Evolutionary conservation across 2,113 vertebrate species (phyloP).

Genomic region (Cardinalis cardinalis): DNA sequence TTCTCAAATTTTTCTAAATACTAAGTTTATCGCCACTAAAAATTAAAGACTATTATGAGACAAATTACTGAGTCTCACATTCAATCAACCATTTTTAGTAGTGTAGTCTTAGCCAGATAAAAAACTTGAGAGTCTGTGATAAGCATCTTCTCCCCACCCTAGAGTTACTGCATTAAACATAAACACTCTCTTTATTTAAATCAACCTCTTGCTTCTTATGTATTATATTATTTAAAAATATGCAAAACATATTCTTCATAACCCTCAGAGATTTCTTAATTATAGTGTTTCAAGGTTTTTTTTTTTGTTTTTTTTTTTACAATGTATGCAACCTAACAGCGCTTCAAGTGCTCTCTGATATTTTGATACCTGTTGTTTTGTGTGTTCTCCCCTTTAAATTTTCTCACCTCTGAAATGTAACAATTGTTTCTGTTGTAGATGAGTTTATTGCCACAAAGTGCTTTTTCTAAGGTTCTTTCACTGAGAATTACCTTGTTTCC

Average conservation of each 20-base stretch:
- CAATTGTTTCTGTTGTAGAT: neutral
- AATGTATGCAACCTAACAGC: neutral
- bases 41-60: conserved; percentile 50
- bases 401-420: neutral
- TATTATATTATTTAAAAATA: neutral
- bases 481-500: neutral
- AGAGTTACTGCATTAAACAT: neutral
- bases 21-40: conserved; percentile 59
- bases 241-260: neutral
- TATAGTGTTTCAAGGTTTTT: neutral
- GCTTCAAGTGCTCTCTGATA: neutral
- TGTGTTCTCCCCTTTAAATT: neutral
- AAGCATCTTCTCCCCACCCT: neutral
- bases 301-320: neutral
- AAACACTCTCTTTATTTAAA: neutral
- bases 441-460: neutral
- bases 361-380: neutral
- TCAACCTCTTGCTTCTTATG: neutral
- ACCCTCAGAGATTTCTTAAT: neutral
- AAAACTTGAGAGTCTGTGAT: neutral
- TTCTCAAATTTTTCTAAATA: conserved; percentile 65
- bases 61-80: conserved; percentile 37
- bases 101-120: neutral
- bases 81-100: conserved; percentile 35
- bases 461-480: neutral